Percentiles rank a stretch among this genome's conserved stretches.
phyloP scores from a whole-genome alignment of 92 coral and sea anemone genomes.

The Actinernus sp. region DNA sequence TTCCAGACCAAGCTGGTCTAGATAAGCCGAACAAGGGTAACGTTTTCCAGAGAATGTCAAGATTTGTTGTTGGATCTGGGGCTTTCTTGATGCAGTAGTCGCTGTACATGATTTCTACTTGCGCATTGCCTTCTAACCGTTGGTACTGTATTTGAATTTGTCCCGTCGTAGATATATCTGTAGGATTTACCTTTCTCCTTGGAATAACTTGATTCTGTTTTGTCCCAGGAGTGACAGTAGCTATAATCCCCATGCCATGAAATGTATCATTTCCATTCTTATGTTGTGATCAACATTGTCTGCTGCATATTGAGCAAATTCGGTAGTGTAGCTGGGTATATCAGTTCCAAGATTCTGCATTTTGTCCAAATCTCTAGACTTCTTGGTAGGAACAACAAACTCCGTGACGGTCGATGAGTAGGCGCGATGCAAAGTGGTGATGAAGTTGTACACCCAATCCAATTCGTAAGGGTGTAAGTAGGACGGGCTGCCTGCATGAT shows the following conservation, averaged over 20 bases:
- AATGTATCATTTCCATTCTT: slow-evolving; percentile 34
- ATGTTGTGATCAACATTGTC: slow-evolving; percentile 55
- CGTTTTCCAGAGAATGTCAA: slow-evolving; percentile 1
- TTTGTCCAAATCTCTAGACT: slow-evolving; percentile 30
- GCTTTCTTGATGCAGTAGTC: neutral
- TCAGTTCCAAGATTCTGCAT: slow-evolving; percentile 48
- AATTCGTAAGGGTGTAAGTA: slow-evolving; percentile 40
- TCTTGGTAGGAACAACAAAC: slow-evolving; percentile 48
- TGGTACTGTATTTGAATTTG: slow-evolving; percentile 3
- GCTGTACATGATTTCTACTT: slow-evolving; percentile 21
- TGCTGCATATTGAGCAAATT: slow-evolving; percentile 45
- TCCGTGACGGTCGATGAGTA: slow-evolving; percentile 34
- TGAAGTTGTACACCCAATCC: slow-evolving; percentile 56
- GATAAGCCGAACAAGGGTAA: no score
- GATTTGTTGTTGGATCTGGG: slow-evolving; percentile 8
- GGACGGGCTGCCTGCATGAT: slow-evolving; percentile 44
- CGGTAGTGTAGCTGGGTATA: slow-evolving; percentile 12
- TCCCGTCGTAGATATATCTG: slow-evolving; percentile 12
- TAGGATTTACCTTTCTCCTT: slow-evolving; percentile 7
- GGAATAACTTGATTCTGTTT: slow-evolving; percentile 11
- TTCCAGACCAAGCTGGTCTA: slow-evolving; percentile 38
- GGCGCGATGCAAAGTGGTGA: slow-evolving; percentile 42
- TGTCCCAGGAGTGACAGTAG: slow-evolving; percentile 34
- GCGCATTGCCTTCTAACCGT: neutral
- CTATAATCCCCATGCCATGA: slow-evolving; percentile 52